phyloP scores from a whole-genome alignment of 1,140 invertebrate genomes.

The Archegozetes longisetosus region DNA sequence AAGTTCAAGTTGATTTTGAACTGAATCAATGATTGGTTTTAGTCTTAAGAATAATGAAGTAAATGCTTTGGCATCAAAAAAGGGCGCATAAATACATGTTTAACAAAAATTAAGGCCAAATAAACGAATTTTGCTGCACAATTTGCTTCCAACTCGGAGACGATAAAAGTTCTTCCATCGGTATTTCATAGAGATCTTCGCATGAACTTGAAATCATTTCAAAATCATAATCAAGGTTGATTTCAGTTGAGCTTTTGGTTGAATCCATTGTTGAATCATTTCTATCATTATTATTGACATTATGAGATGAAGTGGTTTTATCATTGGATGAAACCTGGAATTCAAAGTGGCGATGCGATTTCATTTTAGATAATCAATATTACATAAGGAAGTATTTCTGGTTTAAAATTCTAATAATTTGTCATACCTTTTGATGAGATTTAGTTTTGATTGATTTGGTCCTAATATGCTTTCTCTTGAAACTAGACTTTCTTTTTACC shows the following conservation, averaged over 20 bases:
- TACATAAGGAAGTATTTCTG: not conserved
- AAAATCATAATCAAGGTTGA: not conserved
- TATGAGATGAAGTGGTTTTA: not conserved
- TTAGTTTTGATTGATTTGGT: not conserved
- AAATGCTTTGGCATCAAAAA: too few relatives aligned
- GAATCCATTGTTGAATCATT: not conserved
- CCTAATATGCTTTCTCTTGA: not conserved
- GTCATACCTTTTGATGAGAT: not conserved
- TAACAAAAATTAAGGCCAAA: not conserved
- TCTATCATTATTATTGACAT: not conserved
- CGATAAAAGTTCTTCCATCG: not conserved
- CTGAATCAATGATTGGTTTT: too few relatives aligned
- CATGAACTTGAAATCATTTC: not conserved
- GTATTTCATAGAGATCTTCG: not conserved
- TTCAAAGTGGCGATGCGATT: not conserved
- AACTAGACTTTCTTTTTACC: not conserved
- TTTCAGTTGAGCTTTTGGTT: not conserved
- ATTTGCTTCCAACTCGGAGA: not conserved
- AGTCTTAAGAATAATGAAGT: too few relatives aligned
- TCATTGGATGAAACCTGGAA: not conserved
- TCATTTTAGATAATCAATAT: not conserved
- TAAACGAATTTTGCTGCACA: not conserved
- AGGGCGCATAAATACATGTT: too few relatives aligned
- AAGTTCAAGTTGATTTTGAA: too few relatives aligned
- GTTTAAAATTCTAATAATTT: not conserved